Evolutionary conservation across 2,888 invertebrate genomes (phyloP), one percentile per base, ranked within the genome.

Genomic region (Athalia cordata): DNA sequence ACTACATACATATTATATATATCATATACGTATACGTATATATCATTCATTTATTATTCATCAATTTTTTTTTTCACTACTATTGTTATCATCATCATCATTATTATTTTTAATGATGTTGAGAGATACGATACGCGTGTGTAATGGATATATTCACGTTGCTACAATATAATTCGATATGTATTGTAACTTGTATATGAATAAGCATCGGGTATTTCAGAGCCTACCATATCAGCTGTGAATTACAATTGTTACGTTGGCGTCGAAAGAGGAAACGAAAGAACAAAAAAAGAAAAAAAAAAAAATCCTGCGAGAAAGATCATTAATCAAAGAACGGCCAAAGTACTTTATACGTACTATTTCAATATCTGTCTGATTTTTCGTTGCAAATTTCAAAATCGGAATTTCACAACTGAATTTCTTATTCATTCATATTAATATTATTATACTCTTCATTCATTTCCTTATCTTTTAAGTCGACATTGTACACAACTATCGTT

Each of bases 171-270:
- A 68, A 68, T 68, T 68, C 50, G 43, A 64, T 55, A 52, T 55
- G 15, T 9, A 43, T 55, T 55, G 11, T 43, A 9, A 55, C 29
- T 29, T 29, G 29, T 29, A 55, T 68, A 68, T 62, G 7, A 11
- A 45, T 29, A 47, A 47, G 29, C 29, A 29, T 29, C 29, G 29
- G 29, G 29, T 2, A 29, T 29, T 29, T 29, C 65, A 4, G 11
- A 50, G 52, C 50, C n/a, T 13, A 11, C 47, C 11, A 5, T 29
- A 67, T 67, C 67, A 29, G 15, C 29, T 68, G 68, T 50, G 55
- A 68, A 68, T 68, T 55, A 68, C n/a, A 68, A 68, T 68, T 68
- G 5, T 67, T 67, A 65, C 13, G 68, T 52, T 68, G 9, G 29
- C 29, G 29, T 29, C 29, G 2, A 2, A 29, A 29, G 29, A 29